These are phyloP conservation scores for Drosophila miranda DNA, from an alignment of 1,140 invertebrate species.

Conservation along the genomic window DNA sequence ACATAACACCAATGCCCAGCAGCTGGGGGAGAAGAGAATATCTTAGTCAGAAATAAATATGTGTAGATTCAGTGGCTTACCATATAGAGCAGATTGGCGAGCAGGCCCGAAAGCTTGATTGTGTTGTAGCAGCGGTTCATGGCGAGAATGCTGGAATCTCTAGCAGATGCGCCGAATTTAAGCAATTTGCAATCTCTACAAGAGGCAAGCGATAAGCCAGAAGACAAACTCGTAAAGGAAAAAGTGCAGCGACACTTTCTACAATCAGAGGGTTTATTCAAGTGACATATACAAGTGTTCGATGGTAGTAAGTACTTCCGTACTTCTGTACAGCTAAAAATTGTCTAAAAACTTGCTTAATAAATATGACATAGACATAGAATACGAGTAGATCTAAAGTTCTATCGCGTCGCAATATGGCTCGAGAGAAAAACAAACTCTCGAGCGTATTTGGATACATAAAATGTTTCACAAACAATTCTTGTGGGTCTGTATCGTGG, in stretches of 20 bases:
- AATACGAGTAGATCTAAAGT: slow-evolving; percentile 22
- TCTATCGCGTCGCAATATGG: slow-evolving; percentile 59
- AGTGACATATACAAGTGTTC: slow-evolving; percentile 45
- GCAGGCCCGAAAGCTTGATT: slow-evolving; percentile 67
- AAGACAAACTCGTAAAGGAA: slow-evolving; percentile 4
- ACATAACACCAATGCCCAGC: slow-evolving; percentile 65
- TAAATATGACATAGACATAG: slow-evolving; percentile 72
- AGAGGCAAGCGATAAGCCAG: slow-evolving; percentile 43
- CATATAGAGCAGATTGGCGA: slow-evolving; percentile 74
- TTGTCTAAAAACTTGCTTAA: slow-evolving; percentile 62
- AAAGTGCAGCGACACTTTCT: slow-evolving; percentile 18
- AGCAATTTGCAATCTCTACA: slow-evolving; percentile 40
- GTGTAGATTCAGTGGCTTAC: slow-evolving; percentile 31
- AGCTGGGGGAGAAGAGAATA: slow-evolving; percentile 40
- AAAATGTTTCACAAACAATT: slow-evolving; percentile 69
- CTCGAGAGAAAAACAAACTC: slow-evolving; percentile 32
- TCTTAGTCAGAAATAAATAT: background rate
- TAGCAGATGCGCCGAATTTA: slow-evolving; percentile 46
- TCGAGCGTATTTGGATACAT: slow-evolving; percentile 29
- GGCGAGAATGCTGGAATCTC: slow-evolving; percentile 48
- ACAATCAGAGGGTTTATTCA: slow-evolving; percentile 54
- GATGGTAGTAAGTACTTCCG: slow-evolving; percentile 52
- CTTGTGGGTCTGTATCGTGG: slow-evolving; percentile 64
- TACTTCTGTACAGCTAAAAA: slow-evolving; percentile 51
- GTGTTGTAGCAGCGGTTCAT: slow-evolving; percentile 74